Base-by-base conservation (phyloP, 2,797 vertebrate genomes). In the Darevskia nairensis region DNA sequence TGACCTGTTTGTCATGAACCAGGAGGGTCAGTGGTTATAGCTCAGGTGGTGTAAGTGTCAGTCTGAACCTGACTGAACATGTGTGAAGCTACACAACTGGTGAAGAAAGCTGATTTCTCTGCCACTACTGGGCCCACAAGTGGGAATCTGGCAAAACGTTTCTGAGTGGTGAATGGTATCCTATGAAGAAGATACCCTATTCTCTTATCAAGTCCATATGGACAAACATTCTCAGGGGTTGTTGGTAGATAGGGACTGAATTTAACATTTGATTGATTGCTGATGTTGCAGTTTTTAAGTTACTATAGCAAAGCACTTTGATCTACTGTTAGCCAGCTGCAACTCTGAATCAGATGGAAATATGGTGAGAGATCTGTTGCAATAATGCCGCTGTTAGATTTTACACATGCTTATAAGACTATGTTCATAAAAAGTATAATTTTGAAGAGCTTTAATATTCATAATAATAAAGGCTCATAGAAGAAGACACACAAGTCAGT, bases 401-500 rank as follows among this genome's bases (percentile, higher is more conserved):
- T 64, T 39, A 39, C n/a, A 32, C 50, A 50, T 82, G 46, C 82
- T 83, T 1, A 15, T 86, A 55, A 5, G 41, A 0, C 77, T 80
- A 39, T 59, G 87, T n/a, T 27, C 46, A 59, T 19, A 71, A 27
- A 59, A 44, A 39, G 19, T 1, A 71, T 71, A n/a, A 77, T 44
- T 85, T 61, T n/a, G 59, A 46, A 69, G 17, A 78, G 89, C 41
- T 75, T 90, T 17, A 72, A 9, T 15, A 69, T 92, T 88, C 71
- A 80, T 72, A 1, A 17, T 86, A 61, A 61, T n/a, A 80, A 85
- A 86, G 41, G 77, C n/a, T 27, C 0, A 2, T 79, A 29, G 23
- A 1, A 39, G 10, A 32, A 88, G 11, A n/a, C n/a, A 41, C 25
- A 68, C 17, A 44, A 23, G 0, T 8, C 80, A 0, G 5, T 9